Evolutionary conservation across 2,888 invertebrate genomes (phyloP), one percentile per base, ranked within the genome.

Genomic region (Tinea pellionella): DNA sequence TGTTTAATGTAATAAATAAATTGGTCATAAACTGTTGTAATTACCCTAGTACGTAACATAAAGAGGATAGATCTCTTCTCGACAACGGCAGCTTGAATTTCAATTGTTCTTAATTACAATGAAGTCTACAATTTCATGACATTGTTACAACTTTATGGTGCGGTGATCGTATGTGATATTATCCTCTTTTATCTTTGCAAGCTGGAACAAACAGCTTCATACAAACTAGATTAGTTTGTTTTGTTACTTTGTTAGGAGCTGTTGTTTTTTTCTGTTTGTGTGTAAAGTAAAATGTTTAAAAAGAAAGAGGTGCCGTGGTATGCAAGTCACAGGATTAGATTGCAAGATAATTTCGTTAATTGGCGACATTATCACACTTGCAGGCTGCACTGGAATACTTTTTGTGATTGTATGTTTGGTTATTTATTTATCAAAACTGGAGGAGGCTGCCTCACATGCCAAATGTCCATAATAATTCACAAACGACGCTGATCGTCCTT

Each of bases 281-380:
- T 37, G 2, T 37, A 6, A 19, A 55, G 1, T 24, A 53, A 41
- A 37, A 87, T 88, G 88, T 73, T 88, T 65, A 87, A 85, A 72
- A 87, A 83, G 66, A 85, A 81, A 64, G 86, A 86, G 68, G 73
- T 71, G 61, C 79, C 80, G 12, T 87, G 87, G 86, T 83, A 78
- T 64, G 74, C 80, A 0, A 82, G 81, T 68, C 82, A 79, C 66
- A 71, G 80, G 6, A 71, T 83, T 57, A 70, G 84, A 63, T 73
- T 79, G 42, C 82, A 81, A 62, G 83, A 86, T 65, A 83, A 80
- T 66, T 77, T 78, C 57, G 65, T 72, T 16, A 75, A 72, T 68
- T 77, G 82, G 78, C 72, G 80, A 56, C 73, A 78, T 58, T 73
- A 78, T 59, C 37, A 59, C 29, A 69, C 74, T 13, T 84, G 85